These are phyloP conservation scores for Plagodis pulveraria DNA, from an alignment of 2,888 invertebrate species.

Conservation along the genomic window DNA sequence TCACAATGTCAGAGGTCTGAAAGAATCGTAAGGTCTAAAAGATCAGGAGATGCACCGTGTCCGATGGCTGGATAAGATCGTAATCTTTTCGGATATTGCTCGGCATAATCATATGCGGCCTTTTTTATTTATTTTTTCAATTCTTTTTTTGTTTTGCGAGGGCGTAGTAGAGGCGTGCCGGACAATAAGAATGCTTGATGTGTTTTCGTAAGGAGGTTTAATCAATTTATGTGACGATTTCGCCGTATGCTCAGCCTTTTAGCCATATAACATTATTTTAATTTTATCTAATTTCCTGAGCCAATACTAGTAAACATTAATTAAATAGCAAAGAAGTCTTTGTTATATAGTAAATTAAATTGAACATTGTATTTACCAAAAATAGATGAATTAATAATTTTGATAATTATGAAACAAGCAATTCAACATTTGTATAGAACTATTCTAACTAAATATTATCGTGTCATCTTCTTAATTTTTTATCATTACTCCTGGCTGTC, in stretches of 20 bases:
- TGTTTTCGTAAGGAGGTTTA: slow-evolving; percentile 31
- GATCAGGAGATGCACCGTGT: slow-evolving; percentile 67
- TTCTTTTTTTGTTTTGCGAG: slow-evolving; percentile 44
- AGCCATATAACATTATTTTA: background rate
- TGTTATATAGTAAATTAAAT: too few species aligned
- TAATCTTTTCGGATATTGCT: slow-evolving; percentile 83
- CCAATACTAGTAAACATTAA: too few species aligned
- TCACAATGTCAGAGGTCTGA: slow-evolving; percentile 38
- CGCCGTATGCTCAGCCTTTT: slow-evolving; percentile 6
- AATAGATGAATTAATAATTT: too few species aligned
- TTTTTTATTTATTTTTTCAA: slow-evolving; percentile 56
- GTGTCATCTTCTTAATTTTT: too few species aligned
- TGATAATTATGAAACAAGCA: too few species aligned
- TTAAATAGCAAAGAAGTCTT: too few species aligned
- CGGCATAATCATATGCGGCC: slow-evolving; percentile 81
- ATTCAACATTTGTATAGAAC: too few species aligned
- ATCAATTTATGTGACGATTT: slow-evolving; percentile 21
- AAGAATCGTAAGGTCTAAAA: slow-evolving; percentile 65
- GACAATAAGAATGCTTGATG: slow-evolving; percentile 66
- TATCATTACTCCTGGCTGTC: too few species aligned
- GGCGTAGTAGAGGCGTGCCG: slow-evolving; percentile 68
- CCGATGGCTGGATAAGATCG: slow-evolving; percentile 79
- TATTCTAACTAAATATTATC: too few species aligned
- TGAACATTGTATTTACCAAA: too few species aligned
- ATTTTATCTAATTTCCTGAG: too few species aligned